Conservation (phyloP, 1,140 invertebrate genomes). For the Mycetomoellerius zeteki region DNA sequence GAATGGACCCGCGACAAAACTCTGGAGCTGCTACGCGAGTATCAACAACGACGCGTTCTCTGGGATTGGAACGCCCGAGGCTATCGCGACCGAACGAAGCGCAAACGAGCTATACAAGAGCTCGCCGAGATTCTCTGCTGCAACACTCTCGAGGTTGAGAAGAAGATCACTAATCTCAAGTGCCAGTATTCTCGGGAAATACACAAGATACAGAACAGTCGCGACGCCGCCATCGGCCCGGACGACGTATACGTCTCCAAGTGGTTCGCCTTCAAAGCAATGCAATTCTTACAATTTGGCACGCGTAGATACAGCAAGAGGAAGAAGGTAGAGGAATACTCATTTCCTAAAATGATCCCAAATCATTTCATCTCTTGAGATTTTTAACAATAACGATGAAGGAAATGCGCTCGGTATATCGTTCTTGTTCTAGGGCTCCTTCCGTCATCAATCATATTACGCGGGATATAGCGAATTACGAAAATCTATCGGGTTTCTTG, state of each 20-base stretch:
- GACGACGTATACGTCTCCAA: conserved; percentile 80
- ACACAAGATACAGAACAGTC: conserved; percentile 83
- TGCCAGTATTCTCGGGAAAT: conserved; percentile 87
- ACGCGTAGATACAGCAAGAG: conserved; percentile 77
- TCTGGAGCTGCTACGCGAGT: conserved; percentile 85
- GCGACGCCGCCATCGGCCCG: conserved; percentile 68
- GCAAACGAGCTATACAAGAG: conserved; percentile 85
- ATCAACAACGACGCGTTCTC: conserved; percentile 85
- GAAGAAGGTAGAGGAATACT: conserved; percentile 74
- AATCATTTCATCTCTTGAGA: not conserved
- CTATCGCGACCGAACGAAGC: conserved; percentile 85
- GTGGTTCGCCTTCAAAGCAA: conserved; percentile 80
- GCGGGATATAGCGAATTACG: not conserved
- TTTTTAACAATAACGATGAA: not conserved
- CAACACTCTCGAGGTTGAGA: conserved; percentile 86
- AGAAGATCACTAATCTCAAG: conserved; percentile 86
- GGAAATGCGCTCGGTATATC: not conserved
- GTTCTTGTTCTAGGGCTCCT: too few species aligned
- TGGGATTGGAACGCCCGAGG: conserved; percentile 86
- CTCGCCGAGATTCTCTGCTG: conserved; percentile 85
- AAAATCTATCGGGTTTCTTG: too few species aligned
- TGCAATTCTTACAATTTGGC: conserved; percentile 80
- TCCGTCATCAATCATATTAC: not conserved
- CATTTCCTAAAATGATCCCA: not conserved
- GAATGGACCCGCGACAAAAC: conserved; percentile 87